Evolutionary conservation across 2,888 invertebrate genomes (phyloP).

Genomic region (Clistopyga incitator): DNA sequence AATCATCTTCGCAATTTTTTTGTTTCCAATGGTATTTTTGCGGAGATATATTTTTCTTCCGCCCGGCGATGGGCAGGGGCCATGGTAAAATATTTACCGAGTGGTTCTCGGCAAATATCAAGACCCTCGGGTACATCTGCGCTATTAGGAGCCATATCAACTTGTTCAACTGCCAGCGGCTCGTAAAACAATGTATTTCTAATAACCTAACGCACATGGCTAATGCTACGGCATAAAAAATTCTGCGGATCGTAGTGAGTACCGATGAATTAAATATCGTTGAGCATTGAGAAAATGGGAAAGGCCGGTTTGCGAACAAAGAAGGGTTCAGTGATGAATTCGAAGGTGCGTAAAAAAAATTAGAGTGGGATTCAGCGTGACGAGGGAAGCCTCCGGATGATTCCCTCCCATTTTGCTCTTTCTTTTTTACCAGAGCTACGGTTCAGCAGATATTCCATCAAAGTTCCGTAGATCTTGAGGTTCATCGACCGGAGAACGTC

Average conservation of each 20-base stretch:
- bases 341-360: neutral
- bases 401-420: neutral
- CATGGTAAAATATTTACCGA: no score
- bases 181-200: slow-evolving; percentile 5
- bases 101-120: neutral
- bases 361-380: neutral
- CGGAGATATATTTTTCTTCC: no score
- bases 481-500: slow-evolving; percentile 7
- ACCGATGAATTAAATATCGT: neutral
- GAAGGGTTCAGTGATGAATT: neutral
- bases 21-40: no score
- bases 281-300: neutral
- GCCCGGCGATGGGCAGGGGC: no score
- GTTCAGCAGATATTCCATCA: neutral
- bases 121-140: neutral
- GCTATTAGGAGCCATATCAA: neutral
- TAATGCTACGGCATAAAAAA: neutral
- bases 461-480: neutral
- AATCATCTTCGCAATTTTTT: no score
- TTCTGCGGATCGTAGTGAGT: neutral
- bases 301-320: neutral
- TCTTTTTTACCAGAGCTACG: neutral
- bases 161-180: neutral
- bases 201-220: neutral
- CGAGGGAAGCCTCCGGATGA: neutral